Evolutionary conservation across 2,888 invertebrate genomes (phyloP), one percentile per base, ranked within the genome.

Genomic region (Iphiclides podalirius): DNA sequence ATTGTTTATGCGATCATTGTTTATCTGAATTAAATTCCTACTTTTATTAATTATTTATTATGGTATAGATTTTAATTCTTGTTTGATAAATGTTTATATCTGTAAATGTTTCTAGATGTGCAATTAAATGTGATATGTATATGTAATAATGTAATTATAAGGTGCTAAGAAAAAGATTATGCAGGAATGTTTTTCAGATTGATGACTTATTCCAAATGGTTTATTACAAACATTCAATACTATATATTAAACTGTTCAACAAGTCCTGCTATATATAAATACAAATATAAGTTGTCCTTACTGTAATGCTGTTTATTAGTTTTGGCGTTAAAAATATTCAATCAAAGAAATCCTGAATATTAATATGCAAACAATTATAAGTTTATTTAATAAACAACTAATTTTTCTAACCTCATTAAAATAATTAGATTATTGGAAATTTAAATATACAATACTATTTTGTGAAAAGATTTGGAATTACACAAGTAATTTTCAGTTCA

Each of bases 121-220:
- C 84, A 85, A 84, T 84, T 75, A 75, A 78, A 81, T 86, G 86
- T 86, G 86, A 87, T 86, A 84, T 72, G 70, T 72, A 70, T 66
- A 66, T 72, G 68, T 70, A 66, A 67, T 72, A 73, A 67, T 61
- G 70, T 72, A 69, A 75, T 73, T 73, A 64, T 80, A 83, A 83
- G 87, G 87, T 87, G 86, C 87, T 87, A 83, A 74, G 75, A 72
- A 67, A 67, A 60, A 66, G 69, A 74, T 70, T 67, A 73, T 70
- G 70, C 68, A 71, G 70, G 67, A 67, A 67, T 57, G 55, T 61
- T 66, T 63, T 69, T 61, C 54, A 60, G 63, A 60, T 58, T 60
- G 62, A 58, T 63, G 66, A 43, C 47, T 44, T 49, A 48, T 48
- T 47, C 17, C 38, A 28, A 39, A 39, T 39, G 39, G 26, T 35